Evolutionary conservation across 2,113 vertebrate genomes (phyloP).

Genomic region (Phaethon lepturus): DNA sequence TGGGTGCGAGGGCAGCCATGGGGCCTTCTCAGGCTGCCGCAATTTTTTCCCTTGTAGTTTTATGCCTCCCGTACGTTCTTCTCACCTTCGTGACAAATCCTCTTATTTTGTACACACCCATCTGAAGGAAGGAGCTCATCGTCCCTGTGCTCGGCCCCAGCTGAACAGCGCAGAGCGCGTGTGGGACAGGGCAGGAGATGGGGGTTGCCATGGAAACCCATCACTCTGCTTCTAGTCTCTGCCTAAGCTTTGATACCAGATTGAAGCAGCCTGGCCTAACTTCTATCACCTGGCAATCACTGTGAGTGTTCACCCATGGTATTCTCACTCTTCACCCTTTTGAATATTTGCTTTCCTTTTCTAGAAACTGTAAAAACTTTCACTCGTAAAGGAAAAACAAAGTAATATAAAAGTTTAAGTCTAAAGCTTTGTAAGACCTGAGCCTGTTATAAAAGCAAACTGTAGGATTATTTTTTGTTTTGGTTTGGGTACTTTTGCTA

Average conservation of each 20-base stretch:
- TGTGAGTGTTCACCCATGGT: accelerated
- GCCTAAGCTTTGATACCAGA: background rate
- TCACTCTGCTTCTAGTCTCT: background rate
- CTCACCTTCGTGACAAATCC: background rate
- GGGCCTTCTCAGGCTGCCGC: accelerated
- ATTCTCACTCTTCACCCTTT: background rate
- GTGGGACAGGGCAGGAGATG: background rate
- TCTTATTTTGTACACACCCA: background rate
- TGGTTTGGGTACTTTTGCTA: background rate
- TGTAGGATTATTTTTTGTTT: background rate
- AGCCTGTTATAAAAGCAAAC: background rate
- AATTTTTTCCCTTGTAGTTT: background rate
- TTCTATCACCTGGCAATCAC: background rate
- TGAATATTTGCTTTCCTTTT: background rate
- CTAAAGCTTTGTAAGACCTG: background rate
- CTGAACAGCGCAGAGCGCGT: background rate
- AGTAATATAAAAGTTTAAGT: background rate
- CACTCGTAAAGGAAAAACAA: background rate
- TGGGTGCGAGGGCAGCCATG: background rate
- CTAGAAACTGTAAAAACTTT: background rate
- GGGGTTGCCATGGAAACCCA: background rate
- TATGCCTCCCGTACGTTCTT: accelerated
- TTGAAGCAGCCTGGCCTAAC: background rate
- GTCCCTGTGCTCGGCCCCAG: background rate
- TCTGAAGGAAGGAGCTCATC: background rate